Percentiles rank a stretch among this genome's conserved stretches.
Conservation (phyloP, 1,140 invertebrate species). For the Plectrocnemia conspersa region DNA sequence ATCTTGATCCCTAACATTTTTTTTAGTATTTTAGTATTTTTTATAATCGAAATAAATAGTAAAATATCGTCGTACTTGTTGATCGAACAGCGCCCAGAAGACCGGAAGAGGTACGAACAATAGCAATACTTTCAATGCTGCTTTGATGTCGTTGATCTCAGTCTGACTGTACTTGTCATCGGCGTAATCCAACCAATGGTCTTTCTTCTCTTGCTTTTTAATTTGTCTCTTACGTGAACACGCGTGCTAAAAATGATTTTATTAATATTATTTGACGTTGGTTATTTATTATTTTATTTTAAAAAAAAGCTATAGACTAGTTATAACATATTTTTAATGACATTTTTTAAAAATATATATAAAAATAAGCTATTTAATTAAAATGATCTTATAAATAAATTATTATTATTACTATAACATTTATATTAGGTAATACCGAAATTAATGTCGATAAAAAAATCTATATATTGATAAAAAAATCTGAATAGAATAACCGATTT, state of each 20-base stretch:
- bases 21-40: neutral
- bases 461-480: no score
- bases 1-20: conserved; percentile 50
- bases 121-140: conserved; percentile 60
- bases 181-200: conserved; percentile 81
- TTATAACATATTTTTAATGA: no score
- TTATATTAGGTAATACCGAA: conserved; percentile 1
- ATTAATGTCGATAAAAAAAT: no score
- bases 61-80: conserved; percentile 57
- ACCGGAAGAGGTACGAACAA: conserved; percentile 75
- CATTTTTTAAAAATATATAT: conserved; percentile 34
- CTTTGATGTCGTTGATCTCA: conserved; percentile 68
- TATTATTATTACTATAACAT: neutral
- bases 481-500: no score
- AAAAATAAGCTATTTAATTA: neutral
- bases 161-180: conserved; percentile 60
- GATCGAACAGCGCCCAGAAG: conserved; percentile 80
- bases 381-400: neutral
- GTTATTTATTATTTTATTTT: no score
- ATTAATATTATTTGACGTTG: no score
- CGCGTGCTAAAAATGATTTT: conserved; percentile 42
- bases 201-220: conserved; percentile 49
- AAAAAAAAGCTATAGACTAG: no score
- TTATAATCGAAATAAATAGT: no score
- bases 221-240: conserved; percentile 44